Percentiles rank a stretch among this genome's conserved stretches.
phyloP scores from a whole-genome alignment of 1,140 invertebrate genomes.

The Drosophila pruinosa region DNA sequence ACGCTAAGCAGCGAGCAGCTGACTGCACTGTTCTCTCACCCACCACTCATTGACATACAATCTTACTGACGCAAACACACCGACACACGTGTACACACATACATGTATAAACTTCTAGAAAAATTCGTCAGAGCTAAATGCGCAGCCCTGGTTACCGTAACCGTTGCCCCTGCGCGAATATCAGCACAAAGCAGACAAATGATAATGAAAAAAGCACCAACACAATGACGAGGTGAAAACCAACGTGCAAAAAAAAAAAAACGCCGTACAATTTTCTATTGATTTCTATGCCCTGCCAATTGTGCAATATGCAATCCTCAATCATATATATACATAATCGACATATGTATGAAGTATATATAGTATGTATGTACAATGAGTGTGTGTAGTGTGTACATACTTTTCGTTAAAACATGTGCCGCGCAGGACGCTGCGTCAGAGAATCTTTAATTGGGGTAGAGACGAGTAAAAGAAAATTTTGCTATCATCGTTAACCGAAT shows the following conservation, averaged over 20 bases:
- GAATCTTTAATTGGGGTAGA: conserved; percentile 31
- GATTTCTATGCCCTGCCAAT: conserved; percentile 31
- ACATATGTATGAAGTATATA: conserved; percentile 9
- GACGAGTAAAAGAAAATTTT: conserved; percentile 33
- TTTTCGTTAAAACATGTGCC: conserved; percentile 34
- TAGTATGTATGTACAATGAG: background rate
- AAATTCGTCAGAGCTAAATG: conserved; percentile 55
- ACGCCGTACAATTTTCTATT: conserved; percentile 32
- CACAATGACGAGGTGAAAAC: conserved; percentile 52
- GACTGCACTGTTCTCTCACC: conserved; percentile 32
- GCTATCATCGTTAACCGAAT: conserved; percentile 21
- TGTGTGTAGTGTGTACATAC: conserved; percentile 10
- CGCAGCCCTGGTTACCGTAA: conserved; percentile 61
- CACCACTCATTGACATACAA: background rate
- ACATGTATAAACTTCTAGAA: conserved; percentile 63
- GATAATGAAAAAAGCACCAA: conserved; percentile 51
- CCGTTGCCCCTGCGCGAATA: conserved; percentile 54
- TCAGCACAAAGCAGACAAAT: conserved; percentile 50
- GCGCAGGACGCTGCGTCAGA: conserved; percentile 47
- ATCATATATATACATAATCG: conserved; percentile 2
- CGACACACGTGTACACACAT: conserved; percentile 20
- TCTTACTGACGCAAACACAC: conserved; percentile 22
- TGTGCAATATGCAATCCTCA: conserved; percentile 26
- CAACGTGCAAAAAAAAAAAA: conserved; percentile 46
- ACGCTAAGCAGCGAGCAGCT: conserved; percentile 49